Conservation (phyloP, 2,797 vertebrate genomes). For the Phataginus tetradactyla region DNA sequence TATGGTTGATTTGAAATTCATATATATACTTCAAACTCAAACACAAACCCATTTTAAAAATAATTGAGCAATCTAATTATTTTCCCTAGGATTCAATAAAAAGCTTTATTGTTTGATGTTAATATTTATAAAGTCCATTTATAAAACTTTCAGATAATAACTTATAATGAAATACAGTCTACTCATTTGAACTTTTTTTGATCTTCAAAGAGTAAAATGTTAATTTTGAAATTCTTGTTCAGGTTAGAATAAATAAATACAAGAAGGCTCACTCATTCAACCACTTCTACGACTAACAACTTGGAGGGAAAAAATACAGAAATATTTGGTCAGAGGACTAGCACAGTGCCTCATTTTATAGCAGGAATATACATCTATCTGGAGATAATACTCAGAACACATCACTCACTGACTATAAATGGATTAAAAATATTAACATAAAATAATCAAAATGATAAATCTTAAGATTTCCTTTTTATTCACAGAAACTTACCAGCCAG, state of each 20-base stretch:
- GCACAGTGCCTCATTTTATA: not conserved
- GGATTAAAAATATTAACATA: not conserved
- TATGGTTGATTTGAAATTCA: constrained; percentile 35
- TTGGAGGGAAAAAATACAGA: not conserved
- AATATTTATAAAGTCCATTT: constrained; percentile 42
- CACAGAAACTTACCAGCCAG: not conserved
- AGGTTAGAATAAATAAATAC: not conserved
- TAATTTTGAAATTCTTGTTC: constrained; percentile 16
- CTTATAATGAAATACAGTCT: not conserved
- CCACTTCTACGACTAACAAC: not conserved
- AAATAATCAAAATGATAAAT: not conserved
- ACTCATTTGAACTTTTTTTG: not conserved
- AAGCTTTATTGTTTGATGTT: not conserved
- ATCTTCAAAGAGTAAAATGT: constrained; percentile 21
- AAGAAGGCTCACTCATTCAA: not conserved
- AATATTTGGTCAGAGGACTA: not conserved
- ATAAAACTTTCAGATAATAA: constrained; percentile 47
- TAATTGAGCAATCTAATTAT: not conserved
- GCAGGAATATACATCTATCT: not conserved
- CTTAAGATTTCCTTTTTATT: constrained; percentile 20
- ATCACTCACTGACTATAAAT: not conserved
- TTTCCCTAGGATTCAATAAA: not conserved
- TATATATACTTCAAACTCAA: not conserved
- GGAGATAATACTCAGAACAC: not conserved
- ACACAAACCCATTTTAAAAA: not conserved